These are phyloP conservation scores for Tragopan temminckii DNA, from an alignment of 2,797 vertebrate species.

Conservation along the genomic window DNA sequence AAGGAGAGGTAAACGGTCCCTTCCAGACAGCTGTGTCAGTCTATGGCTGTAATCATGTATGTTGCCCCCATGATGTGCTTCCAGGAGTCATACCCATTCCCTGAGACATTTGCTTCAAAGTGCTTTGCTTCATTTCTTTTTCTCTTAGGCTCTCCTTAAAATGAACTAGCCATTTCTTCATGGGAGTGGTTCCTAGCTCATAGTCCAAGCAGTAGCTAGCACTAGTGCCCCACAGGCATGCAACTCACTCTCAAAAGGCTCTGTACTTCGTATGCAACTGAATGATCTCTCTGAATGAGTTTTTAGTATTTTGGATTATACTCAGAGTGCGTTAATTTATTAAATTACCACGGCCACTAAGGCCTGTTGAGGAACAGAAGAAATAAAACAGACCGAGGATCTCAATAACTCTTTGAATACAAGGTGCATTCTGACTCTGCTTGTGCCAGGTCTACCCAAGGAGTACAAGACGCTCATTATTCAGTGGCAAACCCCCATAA, in stretches of 20 bases:
- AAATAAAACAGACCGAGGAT: neutral
- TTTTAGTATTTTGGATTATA: neutral
- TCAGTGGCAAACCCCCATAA: neutral
- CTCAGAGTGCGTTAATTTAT: fast-evolving
- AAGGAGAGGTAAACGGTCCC: neutral
- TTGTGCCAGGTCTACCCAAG: neutral
- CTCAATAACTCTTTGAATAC: fast-evolving
- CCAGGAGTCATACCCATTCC: neutral
- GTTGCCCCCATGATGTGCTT: neutral
- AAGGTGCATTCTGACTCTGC: neutral
- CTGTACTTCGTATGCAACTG: fast-evolving
- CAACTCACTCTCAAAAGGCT: neutral
- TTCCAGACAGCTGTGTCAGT: neutral
- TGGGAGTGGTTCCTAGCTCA: neutral
- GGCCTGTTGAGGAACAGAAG: neutral
- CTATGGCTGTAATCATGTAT: neutral
- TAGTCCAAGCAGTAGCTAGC: fast-evolving
- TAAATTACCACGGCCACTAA: neutral
- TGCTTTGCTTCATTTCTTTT: neutral
- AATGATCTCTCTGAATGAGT: neutral
- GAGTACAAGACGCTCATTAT: neutral
- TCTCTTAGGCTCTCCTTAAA: neutral
- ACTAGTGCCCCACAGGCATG: neutral
- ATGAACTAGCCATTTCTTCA: neutral
- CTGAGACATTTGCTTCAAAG: neutral